A percentile compares a stretch with the other conserved stretches of the same genome.
Evolutionary conservation across 2,888 invertebrate species (phyloP).

Genomic region (Loripinus fragilis): DNA sequence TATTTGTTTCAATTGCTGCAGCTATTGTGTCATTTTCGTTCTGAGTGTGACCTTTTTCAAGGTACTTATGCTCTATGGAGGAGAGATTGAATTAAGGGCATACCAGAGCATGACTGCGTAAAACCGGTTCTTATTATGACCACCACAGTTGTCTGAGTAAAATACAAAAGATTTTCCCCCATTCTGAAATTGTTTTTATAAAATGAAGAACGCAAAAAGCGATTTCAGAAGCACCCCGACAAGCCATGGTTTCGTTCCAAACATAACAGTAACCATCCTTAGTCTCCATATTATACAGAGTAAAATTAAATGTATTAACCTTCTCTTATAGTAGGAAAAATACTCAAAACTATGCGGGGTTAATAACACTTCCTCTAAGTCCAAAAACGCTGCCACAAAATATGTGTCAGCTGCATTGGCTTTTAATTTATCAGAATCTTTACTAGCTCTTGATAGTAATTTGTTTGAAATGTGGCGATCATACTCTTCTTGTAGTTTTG

Average conservation of each 20-base stretch:
- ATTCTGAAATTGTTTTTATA: neutral
- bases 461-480: neutral
- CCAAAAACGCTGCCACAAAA: conserved; percentile 28
- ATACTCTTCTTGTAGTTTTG: neutral
- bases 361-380: conserved; percentile 18
- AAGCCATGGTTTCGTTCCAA: conserved; percentile 27
- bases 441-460: neutral
- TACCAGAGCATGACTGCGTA: conserved; percentile 16
- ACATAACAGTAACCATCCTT: conserved; percentile 20
- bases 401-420: neutral
- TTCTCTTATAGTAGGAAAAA: conserved; percentile 19
- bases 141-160: conserved; percentile 29
- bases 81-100: neutral
- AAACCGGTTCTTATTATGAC: conserved; percentile 22
- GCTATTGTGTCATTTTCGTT: conserved; percentile 20
- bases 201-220: conserved; percentile 29
- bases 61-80: conserved; percentile 22
- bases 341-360: conserved; percentile 22
- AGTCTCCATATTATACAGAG: conserved; percentile 16
- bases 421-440: neutral
- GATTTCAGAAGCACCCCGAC: conserved; percentile 26
- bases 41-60: conserved; percentile 26
- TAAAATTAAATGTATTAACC: conserved; percentile 25
- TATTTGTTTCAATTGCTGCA: conserved; percentile 16
- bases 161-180: conserved; percentile 12